Evolutionary conservation across 2,888 invertebrate species (phyloP), one percentile per base, ranked within the genome.

Genomic region (Iphiclides podalirius): DNA sequence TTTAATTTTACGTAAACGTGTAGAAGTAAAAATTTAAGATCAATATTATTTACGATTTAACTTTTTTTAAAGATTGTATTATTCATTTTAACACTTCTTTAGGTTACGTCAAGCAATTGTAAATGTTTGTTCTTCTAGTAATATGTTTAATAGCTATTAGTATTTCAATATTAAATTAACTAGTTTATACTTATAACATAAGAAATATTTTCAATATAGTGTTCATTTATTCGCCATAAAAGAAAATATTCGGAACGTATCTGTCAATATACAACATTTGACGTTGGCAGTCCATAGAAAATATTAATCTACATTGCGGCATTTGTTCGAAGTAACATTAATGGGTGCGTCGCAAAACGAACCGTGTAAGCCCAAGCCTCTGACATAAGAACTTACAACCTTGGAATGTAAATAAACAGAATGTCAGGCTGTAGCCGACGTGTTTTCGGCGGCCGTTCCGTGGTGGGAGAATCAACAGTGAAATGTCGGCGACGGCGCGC

Each of bases 391-490:
- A 16, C 28, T 43, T 45, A 44, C 40, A 50, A 44, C 50, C 50
- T 50, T 50, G 52, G 31, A 59, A 60, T 66, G 66, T 66, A 66
- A 64, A 66, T 64, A 66, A 66, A 66, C 63, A 63, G 54, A 66
- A 65, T 66, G 68, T 67, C 67, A 70, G 54, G 53, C 34, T 37
- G 47, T 53, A 52, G 75, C 64, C 78, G 78, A 85, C 84, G 86
- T 86, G 86, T 87, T 60, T 50, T 50, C 34, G 49, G 46, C 39
- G 33, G 43, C 33, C n/a, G n/a, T n/a, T n/a, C 14, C 56, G 83
- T 84, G 84, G 88, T 75, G 88, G 87, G 87, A 80, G 79, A 72
- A 68, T 55, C 54, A 49, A 59, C 49, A 71, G 70, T 73, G 75
- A 79, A 82, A 82, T 80, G 78, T 74, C 65, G 66, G 59, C 66